Conservation (phyloP, 2,797 vertebrate species). For the Sebastes iracundus region DNA sequence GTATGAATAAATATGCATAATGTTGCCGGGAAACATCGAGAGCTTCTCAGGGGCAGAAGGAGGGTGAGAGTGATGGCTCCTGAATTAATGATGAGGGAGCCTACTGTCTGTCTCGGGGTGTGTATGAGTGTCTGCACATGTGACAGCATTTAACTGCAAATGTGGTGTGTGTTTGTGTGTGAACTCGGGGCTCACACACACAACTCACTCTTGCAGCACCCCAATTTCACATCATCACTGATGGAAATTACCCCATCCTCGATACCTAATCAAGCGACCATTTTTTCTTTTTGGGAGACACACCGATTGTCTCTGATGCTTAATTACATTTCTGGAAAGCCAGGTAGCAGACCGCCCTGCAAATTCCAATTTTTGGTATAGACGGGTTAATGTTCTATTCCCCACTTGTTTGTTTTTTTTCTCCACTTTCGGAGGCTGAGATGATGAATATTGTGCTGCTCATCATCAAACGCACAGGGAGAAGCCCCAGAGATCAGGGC, state of each 20-base stretch:
- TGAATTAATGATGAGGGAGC: slow-evolving; percentile 84
- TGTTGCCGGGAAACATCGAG: slow-evolving; percentile 76
- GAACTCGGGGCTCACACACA: neutral
- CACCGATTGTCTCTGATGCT: slow-evolving; percentile 66
- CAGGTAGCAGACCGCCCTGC: slow-evolving; percentile 42
- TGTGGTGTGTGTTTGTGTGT: slow-evolving; percentile 12
- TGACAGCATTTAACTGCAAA: slow-evolving; percentile 62
- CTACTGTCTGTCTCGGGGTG: slow-evolving; percentile 71
- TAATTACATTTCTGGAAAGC: slow-evolving; percentile 73
- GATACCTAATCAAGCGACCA: slow-evolving; percentile 73
- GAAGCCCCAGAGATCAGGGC: slow-evolving; percentile 65
- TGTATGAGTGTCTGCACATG: slow-evolving; percentile 67
- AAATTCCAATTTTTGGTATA: slow-evolving; percentile 53
- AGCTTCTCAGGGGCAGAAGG: slow-evolving; percentile 75
- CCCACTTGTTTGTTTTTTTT: slow-evolving; percentile 14
- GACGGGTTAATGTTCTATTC: slow-evolving; percentile 42
- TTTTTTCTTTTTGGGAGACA: slow-evolving; percentile 45
- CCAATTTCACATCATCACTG: slow-evolving; percentile 72
- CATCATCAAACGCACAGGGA: slow-evolving; percentile 69
- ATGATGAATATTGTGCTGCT: slow-evolving; percentile 70
- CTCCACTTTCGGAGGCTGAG: slow-evolving; percentile 33
- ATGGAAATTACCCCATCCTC: slow-evolving; percentile 74
- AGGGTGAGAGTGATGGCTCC: slow-evolving; percentile 77
- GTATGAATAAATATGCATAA: slow-evolving; percentile 85
- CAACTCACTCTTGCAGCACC: slow-evolving; percentile 51